Base-by-base conservation (phyloP, 2,797 vertebrate species). In the Meda fulgida region DNA sequence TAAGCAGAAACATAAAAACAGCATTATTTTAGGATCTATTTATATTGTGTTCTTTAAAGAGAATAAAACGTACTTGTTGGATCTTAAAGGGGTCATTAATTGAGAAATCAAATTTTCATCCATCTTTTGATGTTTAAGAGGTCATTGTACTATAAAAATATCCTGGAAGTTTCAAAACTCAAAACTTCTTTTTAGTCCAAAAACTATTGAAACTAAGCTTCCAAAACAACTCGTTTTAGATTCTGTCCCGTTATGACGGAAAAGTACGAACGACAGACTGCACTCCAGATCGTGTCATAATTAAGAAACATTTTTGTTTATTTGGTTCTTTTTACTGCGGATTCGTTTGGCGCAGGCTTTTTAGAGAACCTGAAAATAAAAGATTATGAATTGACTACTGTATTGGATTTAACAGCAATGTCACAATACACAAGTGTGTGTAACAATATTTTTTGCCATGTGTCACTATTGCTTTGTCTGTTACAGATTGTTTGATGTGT, bases 21-120 rank as follows among this genome's bases (percentile, higher is more conserved):
- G 43, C 9, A 14, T 84, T 86, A 69, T 80, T 81, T 84, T 75
- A 81, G 18, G 34, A 75, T 84, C 16, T 63, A 7, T 21, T 55
- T 36, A 66, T 23, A 75, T 71, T 11, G 43, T 13, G 65, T 11
- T 76, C 29, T 51, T 38, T 48, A 29, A 4, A 60, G 29, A 23
- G 34, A 75, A 67, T 66, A 71, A 31, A 81, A 73, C 0, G 1
- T 65, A 34, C 53, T 34, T 29, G 14, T 38, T 83, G 70, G 13
- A 66, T 38, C 77, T 75, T 38, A 88, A 55, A 31, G 26, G 60
- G 16, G 29, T 65, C 14, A 31, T 31, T 16, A 65, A 7, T 29
- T 60, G n/a, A 65, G 26, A 65, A 26, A 60, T 26, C 0, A 0
- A 0, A 7, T 63, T 63, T 16, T 63, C 10, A 14, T 63, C 29